Base-by-base conservation (phyloP, 2,797 vertebrate genomes). In the Babyrousa celebensis region DNA sequence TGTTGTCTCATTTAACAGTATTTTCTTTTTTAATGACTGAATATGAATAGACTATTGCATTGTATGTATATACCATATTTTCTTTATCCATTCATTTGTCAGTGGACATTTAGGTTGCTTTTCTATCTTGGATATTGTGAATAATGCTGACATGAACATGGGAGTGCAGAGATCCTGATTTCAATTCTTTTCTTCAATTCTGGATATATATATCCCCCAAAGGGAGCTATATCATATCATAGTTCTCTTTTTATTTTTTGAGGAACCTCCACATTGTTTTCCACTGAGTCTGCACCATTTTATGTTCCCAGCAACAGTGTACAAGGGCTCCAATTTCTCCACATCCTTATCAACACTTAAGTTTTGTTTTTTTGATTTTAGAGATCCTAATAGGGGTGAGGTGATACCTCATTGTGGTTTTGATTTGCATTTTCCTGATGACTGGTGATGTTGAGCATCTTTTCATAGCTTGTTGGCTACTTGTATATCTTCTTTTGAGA, bases 361-460 rank as follows among this genome's bases (percentile, higher is more conserved):
- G 36, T 80, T 87, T 80, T n/a, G 10, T 68, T 43, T 68, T 74
- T 94, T 68, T 77, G 15, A 65, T 56, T 23, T 56, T 75, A 92
- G 25, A 25, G 25, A 65, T 65, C 14, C 43, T 82, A 74, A 74
- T 16, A 56, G 70, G 58, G 74, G 15, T 88, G 75, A 25, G 12
- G 18, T 67, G n/a, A 40, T 82, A 94, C 17, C 2, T 80, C 21
- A 87, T 80, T 71, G 36, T 18, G 12, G 16, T 32, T 80, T 80
- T 56, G 15, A 65, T 88, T 74, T 82, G 16, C 12, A 75, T 68
- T 75, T 75, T 10, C 16, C 60, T 52, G 29, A 21, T 83, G 21
- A 58, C 62, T 52, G 52, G 72, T 62, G 29, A 72, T 72, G 27
- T 32, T 67, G 32, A 89, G 6, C 52, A 36, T 67, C 21, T 75